Evolutionary conservation across 1,140 invertebrate species (phyloP), one percentile per base, ranked within the genome.

Genomic region (Platyscapa corneri): DNA sequence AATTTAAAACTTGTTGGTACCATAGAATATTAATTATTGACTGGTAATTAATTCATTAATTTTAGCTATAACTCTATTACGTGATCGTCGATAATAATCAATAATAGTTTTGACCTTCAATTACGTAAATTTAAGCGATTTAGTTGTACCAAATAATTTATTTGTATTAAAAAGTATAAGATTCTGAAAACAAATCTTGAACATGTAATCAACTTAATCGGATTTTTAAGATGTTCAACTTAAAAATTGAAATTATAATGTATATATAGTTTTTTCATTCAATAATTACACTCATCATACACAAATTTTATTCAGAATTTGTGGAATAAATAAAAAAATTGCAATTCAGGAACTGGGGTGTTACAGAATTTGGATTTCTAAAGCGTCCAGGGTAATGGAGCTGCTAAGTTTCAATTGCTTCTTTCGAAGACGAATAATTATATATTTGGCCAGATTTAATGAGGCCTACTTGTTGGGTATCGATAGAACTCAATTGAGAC

Each of bases 401-500:
- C 14, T 60, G 3, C 20, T 10, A 3, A 78, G 49, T 49, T 16
- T 49, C 18, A 60, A 23, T 78, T 42, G n/a, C 30, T 20, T 23
- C 14, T n/a, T n/a, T 30, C 72, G 32, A 77, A 65, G 65, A 20
- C 37, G 34, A 46, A 46, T 75, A 65, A 83, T 27, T 34, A 18
- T 37, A 5, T 6, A 20, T 70, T 74, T 39, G 32, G 78, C 30
- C 39, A 70, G 53, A 65, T 34, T 77, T 82, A 77, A 85, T 76
- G 78, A 85, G 79, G 53, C 23, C 42, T 82, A 74, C 60, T 85
- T 82, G 77, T 82, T 39, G 60, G 42, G 27, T 79, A 27, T 85
- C 79, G 84, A 85, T 85, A 77, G 79, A 82, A 23, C 72, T 76
- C 72, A 82, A 85, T 85, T 82, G 78, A 42, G 12, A 27, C 10